These are phyloP conservation scores for Aspidiotus destructor DNA, from an alignment of 2,888 invertebrate species.

Conservation along the genomic window DNA sequence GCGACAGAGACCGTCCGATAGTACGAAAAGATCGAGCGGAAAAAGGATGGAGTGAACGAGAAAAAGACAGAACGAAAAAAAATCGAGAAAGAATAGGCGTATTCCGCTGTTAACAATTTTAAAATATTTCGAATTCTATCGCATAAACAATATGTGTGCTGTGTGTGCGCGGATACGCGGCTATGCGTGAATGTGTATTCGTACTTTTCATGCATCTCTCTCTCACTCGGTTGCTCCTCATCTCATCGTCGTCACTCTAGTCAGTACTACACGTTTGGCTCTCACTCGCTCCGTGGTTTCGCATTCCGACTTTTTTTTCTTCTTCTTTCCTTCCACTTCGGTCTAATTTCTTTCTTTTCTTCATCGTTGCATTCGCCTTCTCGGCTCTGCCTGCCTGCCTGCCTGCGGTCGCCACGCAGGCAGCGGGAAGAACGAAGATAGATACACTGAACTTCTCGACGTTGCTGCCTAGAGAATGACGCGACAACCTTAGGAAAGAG, in stretches of 20 bases:
- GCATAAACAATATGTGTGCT: slow-evolving; percentile 15
- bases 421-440: too few relatives aligned
- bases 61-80: slow-evolving; percentile 22
- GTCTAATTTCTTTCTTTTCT: neutral
- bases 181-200: slow-evolving; percentile 10
- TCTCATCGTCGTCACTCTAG: neutral
- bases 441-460: too few relatives aligned
- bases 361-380: neutral
- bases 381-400: neutral
- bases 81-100: slow-evolving; percentile 30
- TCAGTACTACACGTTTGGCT: neutral
- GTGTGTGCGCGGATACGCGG: slow-evolving; percentile 4
- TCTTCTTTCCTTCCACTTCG: neutral
- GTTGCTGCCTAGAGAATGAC: neutral
- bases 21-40: neutral
- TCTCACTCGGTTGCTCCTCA: neutral
- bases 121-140: slow-evolving; percentile 27
- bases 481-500: slow-evolving; percentile 8
- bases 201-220: neutral
- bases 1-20: slow-evolving; percentile 12
- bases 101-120: slow-evolving; percentile 27
- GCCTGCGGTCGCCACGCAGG: neutral
- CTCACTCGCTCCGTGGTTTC: neutral
- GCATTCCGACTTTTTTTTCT: neutral
- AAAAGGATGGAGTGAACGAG: slow-evolving; percentile 5